Evolutionary conservation across 2,797 vertebrate genomes (phyloP).

Genomic region (Vireo griseus): DNA sequence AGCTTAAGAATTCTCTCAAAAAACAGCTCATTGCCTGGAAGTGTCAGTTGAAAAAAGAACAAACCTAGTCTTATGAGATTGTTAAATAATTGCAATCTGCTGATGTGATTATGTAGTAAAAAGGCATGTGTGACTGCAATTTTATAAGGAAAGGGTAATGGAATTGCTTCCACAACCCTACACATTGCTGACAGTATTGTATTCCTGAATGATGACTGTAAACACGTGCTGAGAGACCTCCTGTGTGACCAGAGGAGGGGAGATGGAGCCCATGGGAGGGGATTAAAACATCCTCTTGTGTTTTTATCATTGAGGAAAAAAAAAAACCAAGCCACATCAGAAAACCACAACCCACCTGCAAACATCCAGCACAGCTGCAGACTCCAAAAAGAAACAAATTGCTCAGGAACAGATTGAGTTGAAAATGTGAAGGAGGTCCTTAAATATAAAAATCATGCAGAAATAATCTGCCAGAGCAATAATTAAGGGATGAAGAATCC

Average conservation of each 20-base stretch:
- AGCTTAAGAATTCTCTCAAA: background rate
- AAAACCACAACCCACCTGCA: background rate
- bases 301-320: background rate
- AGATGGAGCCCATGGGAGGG: accelerated
- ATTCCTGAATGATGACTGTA: background rate
- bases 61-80: background rate
- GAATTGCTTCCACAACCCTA: background rate
- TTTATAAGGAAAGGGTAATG: background rate
- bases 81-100: background rate
- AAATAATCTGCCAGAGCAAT: background rate
- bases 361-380: background rate
- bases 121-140: background rate
- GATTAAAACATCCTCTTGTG: background rate
- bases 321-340: background rate
- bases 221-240: background rate
- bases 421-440: background rate
- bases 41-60: background rate
- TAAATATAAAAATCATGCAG: background rate
- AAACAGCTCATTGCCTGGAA: background rate
- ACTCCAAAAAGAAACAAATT: background rate
- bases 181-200: background rate
- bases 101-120: background rate
- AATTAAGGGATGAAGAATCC: background rate
- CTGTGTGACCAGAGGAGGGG: background rate
- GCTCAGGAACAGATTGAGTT: background rate